Evolutionary conservation across 1,140 invertebrate genomes (phyloP).

Genomic region (Pseudomyrmex concolor): DNA sequence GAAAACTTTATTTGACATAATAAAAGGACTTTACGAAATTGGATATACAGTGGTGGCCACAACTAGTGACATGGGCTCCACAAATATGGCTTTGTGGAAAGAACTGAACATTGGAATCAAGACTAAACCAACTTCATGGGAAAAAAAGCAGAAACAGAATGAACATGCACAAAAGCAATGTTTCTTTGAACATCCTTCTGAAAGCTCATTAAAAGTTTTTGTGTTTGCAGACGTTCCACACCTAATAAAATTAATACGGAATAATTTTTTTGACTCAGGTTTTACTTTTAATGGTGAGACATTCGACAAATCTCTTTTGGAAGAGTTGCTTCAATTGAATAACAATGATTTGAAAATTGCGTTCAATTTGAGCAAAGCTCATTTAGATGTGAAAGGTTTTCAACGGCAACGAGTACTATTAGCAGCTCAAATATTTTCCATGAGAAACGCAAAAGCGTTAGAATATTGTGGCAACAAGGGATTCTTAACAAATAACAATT

Average conservation of each 20-base stretch:
- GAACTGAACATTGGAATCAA: not conserved
- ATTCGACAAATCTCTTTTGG: not conserved
- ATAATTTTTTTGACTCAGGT: not conserved
- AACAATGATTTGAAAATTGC: slow-evolving; percentile 4
- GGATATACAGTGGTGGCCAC: too few species aligned
- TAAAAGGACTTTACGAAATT: too few species aligned
- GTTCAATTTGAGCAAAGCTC: not conserved
- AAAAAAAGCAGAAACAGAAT: too few species aligned
- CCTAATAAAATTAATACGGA: not conserved
- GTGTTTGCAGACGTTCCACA: not conserved
- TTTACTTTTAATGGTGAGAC: not conserved
- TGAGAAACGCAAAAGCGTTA: not conserved
- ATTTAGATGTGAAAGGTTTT: not conserved
- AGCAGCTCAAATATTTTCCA: not conserved
- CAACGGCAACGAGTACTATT: not conserved
- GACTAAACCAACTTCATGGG: not conserved
- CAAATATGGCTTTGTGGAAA: not conserved
- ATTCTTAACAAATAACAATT: not conserved
- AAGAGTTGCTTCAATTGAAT: not conserved
- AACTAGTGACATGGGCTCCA: not conserved
- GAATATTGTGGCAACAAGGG: not conserved
- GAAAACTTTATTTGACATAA: too few species aligned
- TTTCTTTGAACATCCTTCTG: not conserved
- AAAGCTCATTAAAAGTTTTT: not conserved
- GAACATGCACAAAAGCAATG: too few species aligned